Base-by-base conservation (phyloP, 2,113 vertebrate genomes). In the Cairina moschata region DNA sequence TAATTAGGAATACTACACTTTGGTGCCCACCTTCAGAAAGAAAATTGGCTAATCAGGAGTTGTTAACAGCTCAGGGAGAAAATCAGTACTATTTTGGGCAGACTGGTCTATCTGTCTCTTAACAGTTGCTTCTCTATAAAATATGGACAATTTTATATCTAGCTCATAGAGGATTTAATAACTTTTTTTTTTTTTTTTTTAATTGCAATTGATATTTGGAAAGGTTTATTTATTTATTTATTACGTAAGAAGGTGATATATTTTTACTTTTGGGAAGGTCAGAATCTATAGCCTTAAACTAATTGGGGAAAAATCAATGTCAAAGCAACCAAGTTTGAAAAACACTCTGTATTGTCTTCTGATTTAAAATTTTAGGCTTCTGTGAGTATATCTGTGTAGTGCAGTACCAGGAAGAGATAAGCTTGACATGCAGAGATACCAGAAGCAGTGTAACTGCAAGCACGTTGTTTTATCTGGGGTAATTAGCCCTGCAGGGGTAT, bases 401-500 rank as follows among this genome's bases (percentile, higher is more conserved):
- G n/a, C 52, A 38, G 65, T 50, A 59, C 16, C n/a, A 62, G 71
- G 63, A 78, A 34, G 52, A 36, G 31, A 55, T 25, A 25, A 81
- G 42, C 34, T 71, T 83, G 60, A 83, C 38, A 15, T 21, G 69
- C 29, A 32, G 80, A 44, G 58, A 66, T 60, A 60, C 48, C 26
- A 42, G 68, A 36, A 68, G 74, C 83, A 72, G 26, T 28, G 0
- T 17, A 38, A 72, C 29, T 34, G 32, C 29, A 59, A 88, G 73
- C 60, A 66, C 32, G 12, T 52, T 69, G 56, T 63, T 62, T 73
- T 81, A 0, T 75, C 72, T 68, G 88, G 91, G 66, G 91, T 92
- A 85, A 95, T 93, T 72, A 96, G 81, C 86, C 81, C 86, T 93
- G 91, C 74, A 79, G 89, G 58, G 54, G 69, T 91, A 56, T 13